phyloP scores from a whole-genome alignment of 1,140 invertebrate genomes.

The Drosophila ironensis region DNA sequence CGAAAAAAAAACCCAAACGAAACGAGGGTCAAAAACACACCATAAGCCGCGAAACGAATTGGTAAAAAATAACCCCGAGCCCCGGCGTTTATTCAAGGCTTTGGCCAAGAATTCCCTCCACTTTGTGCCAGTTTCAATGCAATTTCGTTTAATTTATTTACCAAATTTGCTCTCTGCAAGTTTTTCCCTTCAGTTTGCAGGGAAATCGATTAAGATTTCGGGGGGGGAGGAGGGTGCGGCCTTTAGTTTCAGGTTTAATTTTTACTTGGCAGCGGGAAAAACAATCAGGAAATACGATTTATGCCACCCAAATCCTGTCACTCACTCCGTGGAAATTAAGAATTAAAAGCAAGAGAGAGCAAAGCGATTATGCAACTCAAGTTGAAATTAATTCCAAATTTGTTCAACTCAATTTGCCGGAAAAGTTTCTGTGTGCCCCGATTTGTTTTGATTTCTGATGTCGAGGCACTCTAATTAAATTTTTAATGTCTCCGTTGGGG shows the following conservation, averaged over 20 bases:
- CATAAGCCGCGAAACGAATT: slow-evolving; percentile 43
- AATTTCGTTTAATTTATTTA: not conserved
- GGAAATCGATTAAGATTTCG: not conserved
- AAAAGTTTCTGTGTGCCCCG: slow-evolving; percentile 29
- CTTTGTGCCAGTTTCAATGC: not conserved
- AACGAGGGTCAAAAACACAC: too few species aligned
- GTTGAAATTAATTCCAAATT: slow-evolving; percentile 26
- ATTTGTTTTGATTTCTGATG: slow-evolving; percentile 53
- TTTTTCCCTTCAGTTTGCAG: not conserved
- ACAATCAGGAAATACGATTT: too few species aligned
- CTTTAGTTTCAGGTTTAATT: too few species aligned
- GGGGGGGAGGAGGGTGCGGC: too few species aligned
- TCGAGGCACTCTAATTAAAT: slow-evolving; percentile 66
- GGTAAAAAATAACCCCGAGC: not conserved
- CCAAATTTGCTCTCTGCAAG: too few species aligned
- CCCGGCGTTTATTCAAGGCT: not conserved
- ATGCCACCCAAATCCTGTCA: too few species aligned
- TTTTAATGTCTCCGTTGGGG: slow-evolving; percentile 52
- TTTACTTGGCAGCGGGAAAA: too few species aligned
- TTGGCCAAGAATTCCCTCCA: not conserved
- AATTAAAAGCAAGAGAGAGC: not conserved
- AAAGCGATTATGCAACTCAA: slow-evolving; percentile 24
- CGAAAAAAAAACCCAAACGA: slow-evolving; percentile 24
- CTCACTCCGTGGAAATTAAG: too few species aligned
- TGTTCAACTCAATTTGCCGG: slow-evolving; percentile 39